These are phyloP conservation scores for Drosophila parabipectinata DNA, from an alignment of 1,140 invertebrate species.

Conservation along the genomic window DNA sequence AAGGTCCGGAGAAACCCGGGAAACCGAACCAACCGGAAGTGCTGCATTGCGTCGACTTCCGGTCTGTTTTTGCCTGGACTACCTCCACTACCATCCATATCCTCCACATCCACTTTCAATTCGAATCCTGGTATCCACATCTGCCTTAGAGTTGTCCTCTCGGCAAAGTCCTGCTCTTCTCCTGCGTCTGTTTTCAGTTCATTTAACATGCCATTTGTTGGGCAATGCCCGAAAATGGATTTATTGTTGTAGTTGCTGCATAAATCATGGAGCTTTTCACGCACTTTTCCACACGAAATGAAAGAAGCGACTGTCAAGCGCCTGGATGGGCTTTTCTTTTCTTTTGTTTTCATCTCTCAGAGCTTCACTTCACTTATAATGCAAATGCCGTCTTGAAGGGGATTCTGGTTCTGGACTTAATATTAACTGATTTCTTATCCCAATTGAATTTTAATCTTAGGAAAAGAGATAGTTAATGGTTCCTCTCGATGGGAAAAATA, in stretches of 20 bases:
- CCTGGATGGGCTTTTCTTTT: neutral
- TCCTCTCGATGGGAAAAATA: too few relatives aligned
- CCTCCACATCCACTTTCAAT: neutral
- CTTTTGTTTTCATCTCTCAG: neutral
- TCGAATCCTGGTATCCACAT: neutral
- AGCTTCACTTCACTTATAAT: neutral
- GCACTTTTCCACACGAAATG: slow-evolving; percentile 44
- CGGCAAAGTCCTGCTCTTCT: too few relatives aligned
- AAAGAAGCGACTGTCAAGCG: neutral
- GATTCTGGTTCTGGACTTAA: neutral
- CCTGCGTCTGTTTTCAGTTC: slow-evolving; percentile 35
- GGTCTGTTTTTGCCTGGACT: slow-evolving; percentile 12
- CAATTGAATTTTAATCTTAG: neutral
- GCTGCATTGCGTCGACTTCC: slow-evolving; percentile 56
- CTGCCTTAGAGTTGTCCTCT: neutral
- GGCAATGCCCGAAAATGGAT: slow-evolving; percentile 44
- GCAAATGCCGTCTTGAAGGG: neutral
- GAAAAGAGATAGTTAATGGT: too few relatives aligned
- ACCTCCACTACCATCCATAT: neutral
- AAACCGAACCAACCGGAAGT: slow-evolving; percentile 38
- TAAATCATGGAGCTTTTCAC: slow-evolving; percentile 61
- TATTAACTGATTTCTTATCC: neutral
- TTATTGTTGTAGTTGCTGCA: slow-evolving; percentile 62
- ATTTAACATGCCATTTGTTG: slow-evolving; percentile 65
- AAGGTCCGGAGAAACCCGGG: neutral